Conservation (phyloP, 2,888 invertebrate genomes). For the Ethmia dodecea region DNA sequence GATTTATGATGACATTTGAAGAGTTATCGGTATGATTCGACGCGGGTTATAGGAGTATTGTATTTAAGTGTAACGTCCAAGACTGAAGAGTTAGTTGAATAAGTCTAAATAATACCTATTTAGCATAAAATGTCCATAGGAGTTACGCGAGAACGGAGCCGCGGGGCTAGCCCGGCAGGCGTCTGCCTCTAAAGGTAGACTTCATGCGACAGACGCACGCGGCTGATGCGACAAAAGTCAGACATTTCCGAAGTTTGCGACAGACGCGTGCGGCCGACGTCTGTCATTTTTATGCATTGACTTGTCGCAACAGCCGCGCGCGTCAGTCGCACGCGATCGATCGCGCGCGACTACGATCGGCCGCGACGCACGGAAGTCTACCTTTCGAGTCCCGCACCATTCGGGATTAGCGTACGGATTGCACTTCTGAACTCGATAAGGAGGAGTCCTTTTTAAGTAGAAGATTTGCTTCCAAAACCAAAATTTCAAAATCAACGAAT, state of each 20-base stretch:
- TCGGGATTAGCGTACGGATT: conserved; percentile 5
- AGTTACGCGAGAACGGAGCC: conserved; percentile 45
- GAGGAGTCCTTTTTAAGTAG: conserved; percentile 37
- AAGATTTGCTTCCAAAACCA: conserved; percentile 60
- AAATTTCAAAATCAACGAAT: conserved; percentile 71
- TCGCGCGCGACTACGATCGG: no score
- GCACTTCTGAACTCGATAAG: conserved; percentile 29
- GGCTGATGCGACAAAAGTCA: no score
- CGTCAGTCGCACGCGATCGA: no score
- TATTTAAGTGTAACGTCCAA: conserved; percentile 77
- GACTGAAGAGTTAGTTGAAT: conserved; percentile 76
- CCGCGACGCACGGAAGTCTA: no score
- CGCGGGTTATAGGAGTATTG: conserved; percentile 74
- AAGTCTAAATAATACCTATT: conserved; percentile 73
- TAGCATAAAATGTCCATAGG: conserved; percentile 74
- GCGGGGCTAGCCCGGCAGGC: conserved; percentile 5
- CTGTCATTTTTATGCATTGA: no score
- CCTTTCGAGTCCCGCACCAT: background rate
- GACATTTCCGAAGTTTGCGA: no score
- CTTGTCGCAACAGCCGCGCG: no score
- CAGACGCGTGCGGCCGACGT: no score
- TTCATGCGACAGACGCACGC: no score
- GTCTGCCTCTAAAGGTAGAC: background rate
- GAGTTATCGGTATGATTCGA: conserved; percentile 56
- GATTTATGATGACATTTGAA: conserved; percentile 33